A percentile compares a stretch with the other conserved stretches of the same genome.
phyloP scores from a whole-genome alignment of 2,888 invertebrate genomes.

The Xylophagus ater region DNA sequence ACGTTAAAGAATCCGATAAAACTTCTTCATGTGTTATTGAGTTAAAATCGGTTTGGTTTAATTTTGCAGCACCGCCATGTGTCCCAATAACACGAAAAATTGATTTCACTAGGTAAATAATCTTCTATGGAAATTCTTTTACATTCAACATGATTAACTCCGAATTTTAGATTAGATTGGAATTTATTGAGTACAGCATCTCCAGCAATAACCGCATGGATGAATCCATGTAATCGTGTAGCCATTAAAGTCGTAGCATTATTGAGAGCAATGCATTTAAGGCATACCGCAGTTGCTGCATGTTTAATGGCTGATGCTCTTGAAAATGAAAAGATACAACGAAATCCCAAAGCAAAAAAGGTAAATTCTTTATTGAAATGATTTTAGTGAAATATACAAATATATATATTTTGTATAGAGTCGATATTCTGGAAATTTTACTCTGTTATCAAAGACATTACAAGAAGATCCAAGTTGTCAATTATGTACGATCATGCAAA shows the following conservation, averaged over 20 bases:
- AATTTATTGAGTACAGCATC: constrained; percentile 91
- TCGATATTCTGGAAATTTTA: constrained; percentile 73
- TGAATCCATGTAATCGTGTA: constrained; percentile 88
- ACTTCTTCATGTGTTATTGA: constrained; percentile 81
- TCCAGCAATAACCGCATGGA: constrained; percentile 95
- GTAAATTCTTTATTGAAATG: constrained; percentile 18
- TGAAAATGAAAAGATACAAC: constrained; percentile 65
- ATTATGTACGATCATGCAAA: constrained; percentile 76
- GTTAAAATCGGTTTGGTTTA: constrained; percentile 87
- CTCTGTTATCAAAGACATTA: constrained; percentile 76
- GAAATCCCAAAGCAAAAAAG: constrained; percentile 37
- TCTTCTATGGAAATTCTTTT: not conserved
- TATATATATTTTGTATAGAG: too few species aligned
- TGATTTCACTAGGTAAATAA: constrained; percentile 69
- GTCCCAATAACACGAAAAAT: constrained; percentile 90
- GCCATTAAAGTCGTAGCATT: constrained; percentile 74
- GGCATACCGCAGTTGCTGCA: constrained; percentile 79
- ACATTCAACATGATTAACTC: not conserved
- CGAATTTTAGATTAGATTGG: constrained; percentile 69
- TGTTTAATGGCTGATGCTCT: constrained; percentile 91
- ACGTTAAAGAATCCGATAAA: constrained; percentile 54
- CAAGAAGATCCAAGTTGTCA: constrained; percentile 95
- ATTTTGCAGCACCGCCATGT: constrained; percentile 92
- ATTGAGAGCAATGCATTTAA: constrained; percentile 64
- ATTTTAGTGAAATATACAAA: not conserved